These are phyloP conservation scores for Varroa destructor DNA, from an alignment of 1,140 invertebrate species.

Conservation along the genomic window DNA sequence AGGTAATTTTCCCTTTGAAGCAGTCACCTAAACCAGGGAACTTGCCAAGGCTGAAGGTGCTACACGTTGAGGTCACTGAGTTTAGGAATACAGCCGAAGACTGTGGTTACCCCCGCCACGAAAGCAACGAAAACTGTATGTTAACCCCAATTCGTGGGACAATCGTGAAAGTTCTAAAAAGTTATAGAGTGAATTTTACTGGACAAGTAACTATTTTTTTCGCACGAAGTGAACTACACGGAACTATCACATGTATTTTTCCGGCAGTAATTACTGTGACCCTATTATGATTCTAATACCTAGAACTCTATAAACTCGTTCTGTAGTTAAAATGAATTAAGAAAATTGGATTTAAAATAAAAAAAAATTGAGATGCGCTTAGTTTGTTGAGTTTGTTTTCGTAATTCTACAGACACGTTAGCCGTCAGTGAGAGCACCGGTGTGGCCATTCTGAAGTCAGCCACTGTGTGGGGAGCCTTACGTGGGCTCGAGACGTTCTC, in stretches of 20 bases:
- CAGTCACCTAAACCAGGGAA: not conserved
- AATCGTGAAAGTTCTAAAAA: not conserved
- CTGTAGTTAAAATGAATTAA: constrained; percentile 7
- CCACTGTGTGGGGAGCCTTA: constrained; percentile 57
- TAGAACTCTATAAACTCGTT: not conserved
- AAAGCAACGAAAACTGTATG: constrained; percentile 60
- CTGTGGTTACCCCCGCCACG: constrained; percentile 45
- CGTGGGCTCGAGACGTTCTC: constrained; percentile 63
- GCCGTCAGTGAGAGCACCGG: constrained; percentile 41
- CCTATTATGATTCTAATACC: too few species aligned
- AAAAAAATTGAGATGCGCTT: too few species aligned
- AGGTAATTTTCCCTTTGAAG: constrained; percentile 33
- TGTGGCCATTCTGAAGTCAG: constrained; percentile 38
- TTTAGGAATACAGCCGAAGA: constrained; percentile 33
- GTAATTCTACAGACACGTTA: constrained; percentile 41
- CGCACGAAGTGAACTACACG: not conserved
- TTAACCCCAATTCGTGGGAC: constrained; percentile 33
- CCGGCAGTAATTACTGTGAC: too few species aligned
- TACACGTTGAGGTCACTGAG: constrained; percentile 29
- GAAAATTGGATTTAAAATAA: not conserved
- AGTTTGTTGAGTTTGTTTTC: not conserved
- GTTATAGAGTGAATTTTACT: too few species aligned
- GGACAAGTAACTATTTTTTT: too few species aligned
- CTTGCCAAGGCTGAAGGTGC: constrained; percentile 18
- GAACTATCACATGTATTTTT: not conserved